These are phyloP conservation scores for Hexactinellida sp. DNA, from an alignment of 37 sponge, comb jelly and placozoan species.

Conservation along the genomic window DNA sequence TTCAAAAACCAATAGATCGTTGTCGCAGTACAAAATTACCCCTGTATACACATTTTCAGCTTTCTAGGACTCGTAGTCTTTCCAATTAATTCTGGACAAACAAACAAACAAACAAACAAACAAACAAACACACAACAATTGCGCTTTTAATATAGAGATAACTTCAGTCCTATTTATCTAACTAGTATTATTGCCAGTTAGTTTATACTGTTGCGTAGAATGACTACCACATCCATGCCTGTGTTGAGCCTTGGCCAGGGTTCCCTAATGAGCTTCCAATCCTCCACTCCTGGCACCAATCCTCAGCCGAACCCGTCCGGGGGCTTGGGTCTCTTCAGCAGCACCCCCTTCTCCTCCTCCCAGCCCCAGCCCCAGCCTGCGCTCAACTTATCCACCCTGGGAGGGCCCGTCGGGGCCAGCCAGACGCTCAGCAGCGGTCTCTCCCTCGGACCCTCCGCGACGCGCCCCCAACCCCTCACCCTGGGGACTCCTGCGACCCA, in stretches of 20 bases:
- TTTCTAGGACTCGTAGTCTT: too few relatives aligned
- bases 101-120: too few relatives aligned
- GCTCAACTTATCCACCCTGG: background rate
- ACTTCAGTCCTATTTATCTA: too few relatives aligned
- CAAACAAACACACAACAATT: too few relatives aligned
- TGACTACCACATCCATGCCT: background rate
- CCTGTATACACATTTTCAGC: too few relatives aligned
- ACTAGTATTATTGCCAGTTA: too few relatives aligned
- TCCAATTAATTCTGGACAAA: too few relatives aligned
- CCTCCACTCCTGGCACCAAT: background rate
- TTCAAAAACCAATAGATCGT: too few relatives aligned
- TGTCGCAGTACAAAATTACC: too few relatives aligned
- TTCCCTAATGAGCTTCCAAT: background rate
- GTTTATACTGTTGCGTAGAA: too few relatives aligned
- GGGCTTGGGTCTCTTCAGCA: background rate
- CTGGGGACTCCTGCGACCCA: background rate
- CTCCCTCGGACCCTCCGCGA: background rate
- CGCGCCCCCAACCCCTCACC: background rate
- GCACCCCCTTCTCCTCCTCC: slow-evolving; percentile 1
- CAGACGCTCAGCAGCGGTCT: background rate
- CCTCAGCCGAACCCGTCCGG: background rate
- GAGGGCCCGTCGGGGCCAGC: background rate
- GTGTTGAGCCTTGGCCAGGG: background rate
- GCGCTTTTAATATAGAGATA: too few relatives aligned
- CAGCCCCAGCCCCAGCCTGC: background rate